Evolutionary conservation across 2,113 vertebrate species (phyloP).

Genomic region (Neodontobutis hainanensis): DNA sequence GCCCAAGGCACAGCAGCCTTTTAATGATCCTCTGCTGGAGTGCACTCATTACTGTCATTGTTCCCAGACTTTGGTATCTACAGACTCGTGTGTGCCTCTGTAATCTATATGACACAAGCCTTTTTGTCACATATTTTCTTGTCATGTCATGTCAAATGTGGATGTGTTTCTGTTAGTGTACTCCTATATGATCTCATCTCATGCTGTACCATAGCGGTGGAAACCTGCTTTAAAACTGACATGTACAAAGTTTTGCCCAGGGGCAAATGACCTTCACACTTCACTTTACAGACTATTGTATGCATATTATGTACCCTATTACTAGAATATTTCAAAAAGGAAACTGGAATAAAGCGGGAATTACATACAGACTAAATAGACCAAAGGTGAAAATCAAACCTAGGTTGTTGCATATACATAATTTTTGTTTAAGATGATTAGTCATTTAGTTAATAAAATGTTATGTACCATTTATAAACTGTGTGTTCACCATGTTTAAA

Average conservation of each 20-base stretch:
- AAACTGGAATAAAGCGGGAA: no score
- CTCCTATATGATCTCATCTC: not conserved
- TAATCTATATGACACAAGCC: not conserved
- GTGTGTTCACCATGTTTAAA: no score
- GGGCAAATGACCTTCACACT: not conserved
- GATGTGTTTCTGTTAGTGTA: not conserved
- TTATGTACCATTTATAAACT: no score
- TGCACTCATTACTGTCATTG: slow-evolving; percentile 48
- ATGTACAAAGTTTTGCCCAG: not conserved
- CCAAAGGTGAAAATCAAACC: no score
- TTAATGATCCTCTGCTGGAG: slow-evolving; percentile 58
- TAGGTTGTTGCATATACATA: no score
- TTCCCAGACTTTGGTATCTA: slow-evolving; percentile 25
- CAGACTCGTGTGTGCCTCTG: slow-evolving; percentile 1
- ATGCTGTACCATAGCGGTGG: not conserved
- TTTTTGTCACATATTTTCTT: not conserved
- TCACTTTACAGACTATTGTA: not conserved
- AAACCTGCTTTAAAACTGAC: not conserved
- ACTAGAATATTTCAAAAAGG: no score
- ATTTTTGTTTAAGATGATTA: no score
- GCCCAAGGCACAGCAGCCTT: slow-evolving; percentile 53
- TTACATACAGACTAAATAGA: no score
- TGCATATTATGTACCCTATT: no score
- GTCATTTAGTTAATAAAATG: no score
- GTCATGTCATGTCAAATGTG: no score